These are phyloP conservation scores for Apocheima hispidaria DNA, from an alignment of 2,888 invertebrate species.

Conservation along the genomic window DNA sequence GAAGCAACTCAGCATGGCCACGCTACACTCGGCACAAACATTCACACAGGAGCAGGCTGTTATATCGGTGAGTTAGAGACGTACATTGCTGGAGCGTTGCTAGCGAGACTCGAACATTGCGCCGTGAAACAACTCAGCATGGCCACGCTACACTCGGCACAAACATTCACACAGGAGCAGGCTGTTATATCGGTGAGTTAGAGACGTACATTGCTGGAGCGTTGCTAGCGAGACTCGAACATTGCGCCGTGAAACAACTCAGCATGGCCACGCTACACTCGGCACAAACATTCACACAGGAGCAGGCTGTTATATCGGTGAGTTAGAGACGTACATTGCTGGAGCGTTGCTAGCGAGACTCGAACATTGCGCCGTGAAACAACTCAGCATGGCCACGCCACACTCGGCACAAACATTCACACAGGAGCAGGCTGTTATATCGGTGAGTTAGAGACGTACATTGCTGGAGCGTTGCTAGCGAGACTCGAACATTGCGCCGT, in stretches of 20 bases:
- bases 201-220: conserved; percentile 90
- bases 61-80: conserved; percentile 87
- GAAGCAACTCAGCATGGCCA: conserved; percentile 87
- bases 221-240: conserved; percentile 88
- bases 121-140: conserved; percentile 85
- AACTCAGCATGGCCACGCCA: conserved; percentile 88
- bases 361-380: conserved; percentile 61
- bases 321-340: conserved; percentile 85
- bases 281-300: conserved; percentile 89
- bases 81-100: conserved; percentile 90
- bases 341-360: conserved; percentile 92
- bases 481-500: too few relatives aligned
- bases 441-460: conserved; percentile 85
- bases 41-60: conserved; percentile 93
- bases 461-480: conserved; percentile 93
- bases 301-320: conserved; percentile 93
- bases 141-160: conserved; percentile 87
- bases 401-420: conserved; percentile 88
- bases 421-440: conserved; percentile 93
- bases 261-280: conserved; percentile 89
- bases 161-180: conserved; percentile 91
- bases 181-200: conserved; percentile 90
- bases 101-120: conserved; percentile 88
- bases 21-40: conserved; percentile 87
- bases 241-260: conserved; percentile 74